Base-by-base conservation (phyloP, 2,113 vertebrate species). In the Oncorhynchus clarkii region DNA sequence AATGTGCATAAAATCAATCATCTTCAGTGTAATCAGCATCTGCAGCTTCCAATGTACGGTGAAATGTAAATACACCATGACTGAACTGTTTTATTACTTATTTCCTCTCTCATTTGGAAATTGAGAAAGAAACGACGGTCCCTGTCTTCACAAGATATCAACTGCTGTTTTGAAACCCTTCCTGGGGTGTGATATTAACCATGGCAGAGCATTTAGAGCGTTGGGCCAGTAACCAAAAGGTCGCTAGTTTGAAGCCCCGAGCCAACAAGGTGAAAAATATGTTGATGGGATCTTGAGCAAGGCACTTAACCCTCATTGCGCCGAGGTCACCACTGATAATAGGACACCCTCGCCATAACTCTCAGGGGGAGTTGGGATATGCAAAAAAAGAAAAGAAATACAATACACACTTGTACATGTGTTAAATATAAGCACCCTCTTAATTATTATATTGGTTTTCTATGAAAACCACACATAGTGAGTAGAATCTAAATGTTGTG, bases 1-100 rank as follows among this genome's bases (percentile, higher is more conserved):
- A 39, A 68, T 24, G 64, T 62, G 67, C 66, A 22, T n/a, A n/a
- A 45, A 51, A 70, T 73, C 29, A 62, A 26, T 22, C 2, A n/a
- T 62, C 54, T 59, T 78, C 69, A 59, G 22, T 2, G 4, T 75
- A 11, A 82, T 72, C 60, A 74, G 59, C 78, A 65, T 78, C 70
- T 86, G 80, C 72, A 45, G 68, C 73, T 57, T 16, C 48, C 27
- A 48, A 57, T 67, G 64, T 45, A 54, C 12, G 7, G 5, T 6
- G 14, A 66, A 60, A 27, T 18, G 57, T 31, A 6, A 27, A 59
- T 16, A 59, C 80, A 71, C 71, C 39, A 68, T 57, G 34, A 66
- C 31, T 71, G 5, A 45, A 5, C 27, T 67, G 70, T 73, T 13
- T 45, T 13, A 45, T n/a, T 20, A 1, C 20, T 20, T n/a, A 31